Percentiles rank a stretch among this genome's conserved stretches.
Conservation (phyloP, 2,797 vertebrate species). For the Poecilia gillii region DNA sequence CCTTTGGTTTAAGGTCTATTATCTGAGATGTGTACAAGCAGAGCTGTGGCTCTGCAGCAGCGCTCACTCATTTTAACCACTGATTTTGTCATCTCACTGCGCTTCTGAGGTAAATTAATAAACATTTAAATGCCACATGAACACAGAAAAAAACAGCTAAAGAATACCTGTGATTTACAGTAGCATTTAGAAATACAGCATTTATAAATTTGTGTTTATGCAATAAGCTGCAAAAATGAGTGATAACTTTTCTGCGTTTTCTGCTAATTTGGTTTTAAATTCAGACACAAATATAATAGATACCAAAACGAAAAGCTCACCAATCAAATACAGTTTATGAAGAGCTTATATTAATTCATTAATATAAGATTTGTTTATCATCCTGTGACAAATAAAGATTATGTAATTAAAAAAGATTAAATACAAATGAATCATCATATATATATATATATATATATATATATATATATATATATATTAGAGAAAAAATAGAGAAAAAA, state of each 20-base stretch:
- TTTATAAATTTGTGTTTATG: neutral
- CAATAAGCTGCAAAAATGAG: neutral
- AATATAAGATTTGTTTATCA: neutral
- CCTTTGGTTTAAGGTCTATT: constrained; percentile 75
- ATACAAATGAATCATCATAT: neutral
- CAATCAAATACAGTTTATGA: neutral
- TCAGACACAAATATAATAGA: neutral
- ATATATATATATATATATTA: neutral
- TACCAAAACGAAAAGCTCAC: neutral
- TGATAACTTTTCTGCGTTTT: neutral
- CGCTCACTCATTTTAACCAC: constrained; percentile 59
- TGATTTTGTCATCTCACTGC: constrained; percentile 17
- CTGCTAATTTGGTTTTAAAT: neutral
- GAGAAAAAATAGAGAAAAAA: neutral
- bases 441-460: too few species aligned
- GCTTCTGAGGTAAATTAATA: neutral
- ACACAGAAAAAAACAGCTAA: neutral
- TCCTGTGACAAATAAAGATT: neutral
- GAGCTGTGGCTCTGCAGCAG: constrained; percentile 58
- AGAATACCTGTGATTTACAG: neutral
- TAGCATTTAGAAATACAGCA: neutral
- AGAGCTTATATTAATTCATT: neutral
- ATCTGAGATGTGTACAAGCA: constrained; percentile 70
- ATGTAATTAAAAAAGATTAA: neutral
- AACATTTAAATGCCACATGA: neutral